Evolutionary conservation across 2,888 invertebrate species (phyloP), one percentile per base, ranked within the genome.

Genomic region (Tinea trinotella): DNA sequence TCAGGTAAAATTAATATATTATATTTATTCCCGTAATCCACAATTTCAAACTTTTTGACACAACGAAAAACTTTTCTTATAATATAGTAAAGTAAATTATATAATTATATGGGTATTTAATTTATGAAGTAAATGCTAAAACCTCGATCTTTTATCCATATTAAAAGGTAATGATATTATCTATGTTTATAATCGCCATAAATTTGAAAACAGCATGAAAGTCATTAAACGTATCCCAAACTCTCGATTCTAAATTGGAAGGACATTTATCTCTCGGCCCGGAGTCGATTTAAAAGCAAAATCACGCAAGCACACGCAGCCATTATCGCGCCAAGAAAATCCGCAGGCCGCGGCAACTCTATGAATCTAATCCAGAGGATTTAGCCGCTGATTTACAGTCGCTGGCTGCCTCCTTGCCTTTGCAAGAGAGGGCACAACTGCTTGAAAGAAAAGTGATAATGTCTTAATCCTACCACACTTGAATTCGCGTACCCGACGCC

Each of bases 381-480:
- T 82, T 81, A 78, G 76, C 74, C 75, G 67, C 84, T 87, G 88
- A 87, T 88, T 87, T 87, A 85, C 82, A 83, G 83, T 72, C 77
- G 74, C 59, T 56, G 18, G 13, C 50, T n/a, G 54, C 40, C 35
- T 53, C 18, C 46, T 44, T 15, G 71, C 67, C 65, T 67, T 69
- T 62, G 76, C 73, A 74, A 66, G 71, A 67, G 73, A 76, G 80
- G 83, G 82, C 81, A 76, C 74, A 72, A 72, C 72, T 77, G 74
- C 76, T 76, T 64, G 71, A 87, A 88, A 88, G 88, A 88, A 89
- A 89, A 89, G 88, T 88, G 88, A 89, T 89, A 89, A 89, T 88
- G 88, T 89, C 88, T 88, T 89, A 88, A 89, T 88, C 87, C 88
- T 79, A 82, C 79, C 87, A 85, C 86, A 86, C 86, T 84, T 70